phyloP scores from a whole-genome alignment of 2,113 vertebrate species.

The Hippocampus abdominalis region DNA sequence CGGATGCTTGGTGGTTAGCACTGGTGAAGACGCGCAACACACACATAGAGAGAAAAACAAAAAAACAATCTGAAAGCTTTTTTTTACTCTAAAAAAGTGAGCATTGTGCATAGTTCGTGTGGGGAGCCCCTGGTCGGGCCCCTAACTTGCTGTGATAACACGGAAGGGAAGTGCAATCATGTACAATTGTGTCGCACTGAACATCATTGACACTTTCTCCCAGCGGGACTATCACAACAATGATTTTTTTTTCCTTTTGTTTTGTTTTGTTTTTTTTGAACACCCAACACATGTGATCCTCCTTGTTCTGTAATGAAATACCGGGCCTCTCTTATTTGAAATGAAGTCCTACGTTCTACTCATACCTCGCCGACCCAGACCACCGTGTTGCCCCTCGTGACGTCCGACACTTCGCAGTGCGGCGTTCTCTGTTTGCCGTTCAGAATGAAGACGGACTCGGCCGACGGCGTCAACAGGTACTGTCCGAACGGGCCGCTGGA shows the following conservation, averaged over 20 bases:
- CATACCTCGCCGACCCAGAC: constrained; percentile 97
- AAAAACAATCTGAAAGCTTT: constrained; percentile 68
- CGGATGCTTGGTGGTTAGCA: constrained; percentile 42
- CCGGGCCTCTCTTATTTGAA: constrained; percentile 36
- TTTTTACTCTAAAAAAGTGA: constrained; percentile 74
- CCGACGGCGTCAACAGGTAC: constrained; percentile 85
- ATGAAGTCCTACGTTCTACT: constrained; percentile 48
- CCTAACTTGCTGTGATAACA: constrained; percentile 72
- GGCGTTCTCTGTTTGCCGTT: constrained; percentile 82
- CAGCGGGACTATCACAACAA: constrained; percentile 66
- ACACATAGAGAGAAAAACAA: constrained; percentile 37
- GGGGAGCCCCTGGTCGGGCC: constrained; percentile 62
- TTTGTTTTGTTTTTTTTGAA: constrained; percentile 32
- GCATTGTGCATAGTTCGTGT: constrained; percentile 79
- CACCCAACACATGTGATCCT: constrained; percentile 42
- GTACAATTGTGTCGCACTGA: constrained; percentile 76
- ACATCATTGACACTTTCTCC: constrained; percentile 66
- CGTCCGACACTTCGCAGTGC: constrained; percentile 88
- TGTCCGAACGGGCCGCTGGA: constrained; percentile 91
- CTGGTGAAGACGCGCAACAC: constrained; percentile 65
- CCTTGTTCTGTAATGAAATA: constrained; percentile 64
- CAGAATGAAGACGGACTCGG: constrained; percentile 86
- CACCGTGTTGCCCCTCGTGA: constrained; percentile 82
- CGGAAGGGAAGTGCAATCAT: constrained; percentile 75
- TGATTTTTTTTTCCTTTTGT: constrained; percentile 57